Conservation (phyloP, 1,140 invertebrate species). For the Tetramorium simillimum region DNA sequence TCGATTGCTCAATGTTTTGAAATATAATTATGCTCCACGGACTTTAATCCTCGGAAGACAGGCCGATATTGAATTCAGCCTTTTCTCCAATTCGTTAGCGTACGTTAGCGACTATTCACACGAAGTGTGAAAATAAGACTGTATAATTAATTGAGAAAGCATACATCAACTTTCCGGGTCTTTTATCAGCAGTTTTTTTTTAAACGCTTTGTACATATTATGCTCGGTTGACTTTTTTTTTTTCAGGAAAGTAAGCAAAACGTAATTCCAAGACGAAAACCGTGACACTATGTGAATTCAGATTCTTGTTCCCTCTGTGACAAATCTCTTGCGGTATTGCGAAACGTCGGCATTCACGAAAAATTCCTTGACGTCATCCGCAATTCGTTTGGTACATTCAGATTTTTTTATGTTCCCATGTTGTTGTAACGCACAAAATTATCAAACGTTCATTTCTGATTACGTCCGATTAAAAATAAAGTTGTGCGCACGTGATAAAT, state of each 20-base stretch:
- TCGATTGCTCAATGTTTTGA: background rate
- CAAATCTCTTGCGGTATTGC: background rate
- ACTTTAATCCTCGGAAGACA: slow-evolving; percentile 10
- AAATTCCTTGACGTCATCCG: background rate
- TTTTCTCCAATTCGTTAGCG: background rate
- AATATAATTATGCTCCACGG: slow-evolving; percentile 1
- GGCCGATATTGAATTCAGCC: background rate
- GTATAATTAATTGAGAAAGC: background rate
- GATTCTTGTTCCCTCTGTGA: background rate
- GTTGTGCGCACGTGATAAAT: background rate
- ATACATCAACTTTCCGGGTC: background rate
- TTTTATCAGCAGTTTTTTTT: background rate
- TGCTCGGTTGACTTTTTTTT: background rate
- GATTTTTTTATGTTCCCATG: background rate
- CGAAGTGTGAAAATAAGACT: background rate
- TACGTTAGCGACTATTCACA: background rate
- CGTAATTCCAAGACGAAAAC: background rate
- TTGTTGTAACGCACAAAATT: background rate
- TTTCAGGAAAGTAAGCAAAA: background rate
- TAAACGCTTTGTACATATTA: background rate
- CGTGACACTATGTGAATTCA: background rate
- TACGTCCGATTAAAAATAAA: background rate
- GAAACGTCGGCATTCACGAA: background rate
- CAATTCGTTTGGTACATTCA: background rate
- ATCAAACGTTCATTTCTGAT: background rate